Evolutionary conservation across 2,888 invertebrate genomes (phyloP).

Genomic region (Scotopteryx bipunctaria): DNA sequence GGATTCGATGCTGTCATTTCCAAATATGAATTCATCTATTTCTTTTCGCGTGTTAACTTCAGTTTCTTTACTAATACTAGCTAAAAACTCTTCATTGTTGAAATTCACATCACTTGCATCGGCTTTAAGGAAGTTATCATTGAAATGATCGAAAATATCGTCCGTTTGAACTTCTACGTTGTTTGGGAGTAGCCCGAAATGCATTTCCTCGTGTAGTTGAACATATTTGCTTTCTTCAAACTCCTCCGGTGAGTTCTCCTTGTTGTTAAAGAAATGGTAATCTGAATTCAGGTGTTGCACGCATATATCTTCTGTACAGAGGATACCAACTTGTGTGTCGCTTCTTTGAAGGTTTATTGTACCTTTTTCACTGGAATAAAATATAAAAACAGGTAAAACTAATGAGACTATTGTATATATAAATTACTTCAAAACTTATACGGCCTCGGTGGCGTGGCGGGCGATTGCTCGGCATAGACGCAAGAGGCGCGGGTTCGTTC

Average conservation of each 20-base stretch:
- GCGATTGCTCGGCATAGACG: no score
- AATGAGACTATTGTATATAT: no score
- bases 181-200: slow-evolving; percentile 20
- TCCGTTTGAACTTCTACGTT: slow-evolving; percentile 24
- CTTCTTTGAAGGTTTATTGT: slow-evolving; percentile 62
- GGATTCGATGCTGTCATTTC: slow-evolving; percentile 24
- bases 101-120: slow-evolving; percentile 20
- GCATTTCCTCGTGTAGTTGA: slow-evolving; percentile 30
- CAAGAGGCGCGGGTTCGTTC: no score
- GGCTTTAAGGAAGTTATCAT: slow-evolving; percentile 25
- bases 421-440: no score
- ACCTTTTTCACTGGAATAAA: slow-evolving; percentile 61
- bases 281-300: slow-evolving; percentile 34
- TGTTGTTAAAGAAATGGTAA: slow-evolving; percentile 30
- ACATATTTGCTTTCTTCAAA: slow-evolving; percentile 27
- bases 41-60: slow-evolving; percentile 18
- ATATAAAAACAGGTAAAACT: not conserved
- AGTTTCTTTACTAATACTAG: slow-evolving; percentile 23
- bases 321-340: slow-evolving; percentile 50
- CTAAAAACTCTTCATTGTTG: slow-evolving; percentile 29
- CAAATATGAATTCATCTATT: slow-evolving; percentile 26
- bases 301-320: slow-evolving; percentile 63
- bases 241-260: slow-evolving; percentile 25
- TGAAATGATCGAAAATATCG: slow-evolving; percentile 24
- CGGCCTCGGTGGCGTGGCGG: no score